Percentiles rank a stretch among this genome's conserved stretches.
Evolutionary conservation across 23 tunicate genomes (phyloP).

Genomic region (Halocynthia roretzi): DNA sequence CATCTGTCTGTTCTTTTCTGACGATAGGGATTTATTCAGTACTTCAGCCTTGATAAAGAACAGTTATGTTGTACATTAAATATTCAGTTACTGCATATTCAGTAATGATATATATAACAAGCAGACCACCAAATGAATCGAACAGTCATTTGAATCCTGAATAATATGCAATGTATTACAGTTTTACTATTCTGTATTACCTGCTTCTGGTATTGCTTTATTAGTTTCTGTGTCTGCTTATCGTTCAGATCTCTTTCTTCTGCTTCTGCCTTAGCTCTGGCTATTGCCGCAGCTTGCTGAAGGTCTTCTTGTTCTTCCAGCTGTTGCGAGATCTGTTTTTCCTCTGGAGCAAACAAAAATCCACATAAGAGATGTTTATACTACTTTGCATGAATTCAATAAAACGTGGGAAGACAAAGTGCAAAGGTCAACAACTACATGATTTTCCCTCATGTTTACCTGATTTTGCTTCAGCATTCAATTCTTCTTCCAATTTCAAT

Average conservation of each 20-base stretch:
- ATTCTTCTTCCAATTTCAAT: slow-evolving; percentile 13
- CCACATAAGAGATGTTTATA: too few species aligned
- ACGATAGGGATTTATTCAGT: slow-evolving; percentile 56
- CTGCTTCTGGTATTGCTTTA: slow-evolving; percentile 88
- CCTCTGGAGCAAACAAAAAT: slow-evolving; percentile 21
- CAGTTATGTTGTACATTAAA: neutral
- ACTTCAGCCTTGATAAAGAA: slow-evolving; percentile 62
- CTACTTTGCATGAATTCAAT: too few species aligned
- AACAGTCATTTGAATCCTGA: neutral
- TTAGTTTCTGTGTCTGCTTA: slow-evolving; percentile 69
- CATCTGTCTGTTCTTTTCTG: slow-evolving; percentile 73
- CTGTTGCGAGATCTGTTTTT: slow-evolving; percentile 34
- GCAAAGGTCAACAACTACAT: neutral
- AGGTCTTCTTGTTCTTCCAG: slow-evolving; percentile 70
- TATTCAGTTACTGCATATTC: neutral
- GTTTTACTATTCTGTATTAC: slow-evolving; percentile 8
- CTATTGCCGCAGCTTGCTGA: slow-evolving; percentile 51
- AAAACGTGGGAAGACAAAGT: neutral
- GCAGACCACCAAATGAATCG: neutral
- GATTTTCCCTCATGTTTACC: neutral
- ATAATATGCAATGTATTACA: too few species aligned
- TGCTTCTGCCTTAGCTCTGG: slow-evolving; percentile 50
- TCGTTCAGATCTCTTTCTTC: slow-evolving; percentile 59
- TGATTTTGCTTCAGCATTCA: slow-evolving; percentile 29
- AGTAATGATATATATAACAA: neutral